phyloP scores from a whole-genome alignment of 2,113 vertebrate species.

The Hippocampus comes region DNA sequence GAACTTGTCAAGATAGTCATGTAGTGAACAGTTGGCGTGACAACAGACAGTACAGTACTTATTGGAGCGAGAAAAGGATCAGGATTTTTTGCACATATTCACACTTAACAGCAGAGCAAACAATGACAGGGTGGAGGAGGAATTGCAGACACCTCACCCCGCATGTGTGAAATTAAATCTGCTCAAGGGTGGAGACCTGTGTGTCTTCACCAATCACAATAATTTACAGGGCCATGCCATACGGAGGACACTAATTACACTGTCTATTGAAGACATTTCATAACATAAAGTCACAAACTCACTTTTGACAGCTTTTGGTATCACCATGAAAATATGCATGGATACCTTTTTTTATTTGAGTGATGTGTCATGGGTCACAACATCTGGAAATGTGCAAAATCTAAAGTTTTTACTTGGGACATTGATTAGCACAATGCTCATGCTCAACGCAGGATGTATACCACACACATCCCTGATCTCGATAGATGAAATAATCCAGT shows the following conservation, averaged over 20 bases:
- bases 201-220: conserved; percentile 73
- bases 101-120: conserved; percentile 73
- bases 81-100: conserved; percentile 69
- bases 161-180: conserved; percentile 79
- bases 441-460: background rate
- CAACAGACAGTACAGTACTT: conserved; percentile 37
- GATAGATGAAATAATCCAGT: background rate
- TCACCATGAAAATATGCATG: conserved; percentile 23
- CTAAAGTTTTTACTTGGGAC: background rate
- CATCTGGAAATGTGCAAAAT: background rate
- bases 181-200: conserved; percentile 69
- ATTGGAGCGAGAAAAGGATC: conserved; percentile 45
- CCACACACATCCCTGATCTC: background rate
- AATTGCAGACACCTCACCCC: conserved; percentile 75
- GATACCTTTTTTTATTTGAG: conserved; percentile 44
- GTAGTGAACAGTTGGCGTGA: conserved; percentile 47
- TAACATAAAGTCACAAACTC: conserved; percentile 47
- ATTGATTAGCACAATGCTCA: background rate
- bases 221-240: conserved; percentile 62
- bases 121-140: conserved; percentile 72
- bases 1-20: background rate
- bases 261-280: conserved; percentile 64
- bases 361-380: conserved; percentile 14
- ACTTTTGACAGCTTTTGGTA: background rate
- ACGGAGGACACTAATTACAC: conserved; percentile 36